Percentiles rank a stretch among this genome's conserved stretches.
Evolutionary conservation across 2,888 invertebrate genomes (phyloP).

Genomic region (Tryphoninae sp.): DNA sequence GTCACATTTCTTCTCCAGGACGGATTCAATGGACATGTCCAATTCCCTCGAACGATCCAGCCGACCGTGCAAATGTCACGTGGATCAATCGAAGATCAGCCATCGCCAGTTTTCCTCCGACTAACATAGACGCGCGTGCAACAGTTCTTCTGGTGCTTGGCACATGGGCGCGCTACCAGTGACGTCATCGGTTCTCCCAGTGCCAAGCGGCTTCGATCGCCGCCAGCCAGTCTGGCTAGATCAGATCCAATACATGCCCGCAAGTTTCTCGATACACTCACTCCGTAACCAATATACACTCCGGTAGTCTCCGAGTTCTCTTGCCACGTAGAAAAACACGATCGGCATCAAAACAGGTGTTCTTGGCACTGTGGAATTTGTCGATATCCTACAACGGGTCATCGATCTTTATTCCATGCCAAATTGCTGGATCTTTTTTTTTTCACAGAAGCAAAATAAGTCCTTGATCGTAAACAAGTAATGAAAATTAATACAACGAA

Average conservation of each 20-base stretch:
- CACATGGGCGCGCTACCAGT: slow-evolving; percentile 64
- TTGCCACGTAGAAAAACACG: slow-evolving; percentile 37
- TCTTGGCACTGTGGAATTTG: slow-evolving; percentile 57
- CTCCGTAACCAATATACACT: slow-evolving; percentile 18
- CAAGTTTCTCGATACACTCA: slow-evolving; percentile 28
- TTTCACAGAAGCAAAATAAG: neutral
- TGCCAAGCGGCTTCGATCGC: slow-evolving; percentile 68
- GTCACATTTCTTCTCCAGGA: slow-evolving; percentile 24
- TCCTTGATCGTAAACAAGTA: neutral
- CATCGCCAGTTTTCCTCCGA: slow-evolving; percentile 11
- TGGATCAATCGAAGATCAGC: slow-evolving; percentile 29
- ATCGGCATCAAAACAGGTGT: slow-evolving; percentile 58
- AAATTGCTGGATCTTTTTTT: neutral
- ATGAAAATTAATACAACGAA: no score
- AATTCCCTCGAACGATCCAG: slow-evolving; percentile 18
- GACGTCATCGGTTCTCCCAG: slow-evolving; percentile 72
- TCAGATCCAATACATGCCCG: slow-evolving; percentile 64
- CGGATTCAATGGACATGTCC: slow-evolving; percentile 44
- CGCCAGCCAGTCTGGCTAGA: slow-evolving; percentile 75
- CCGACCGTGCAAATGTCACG: slow-evolving; percentile 31
- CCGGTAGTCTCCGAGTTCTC: slow-evolving; percentile 1
- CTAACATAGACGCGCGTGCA: slow-evolving; percentile 25
- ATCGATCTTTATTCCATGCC: slow-evolving; percentile 27
- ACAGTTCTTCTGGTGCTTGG: slow-evolving; percentile 31
- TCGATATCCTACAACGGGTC: slow-evolving; percentile 22